phyloP scores from a whole-genome alignment of 35 echinoderm and acorn worm genomes.

The Lytechinus pictus region DNA sequence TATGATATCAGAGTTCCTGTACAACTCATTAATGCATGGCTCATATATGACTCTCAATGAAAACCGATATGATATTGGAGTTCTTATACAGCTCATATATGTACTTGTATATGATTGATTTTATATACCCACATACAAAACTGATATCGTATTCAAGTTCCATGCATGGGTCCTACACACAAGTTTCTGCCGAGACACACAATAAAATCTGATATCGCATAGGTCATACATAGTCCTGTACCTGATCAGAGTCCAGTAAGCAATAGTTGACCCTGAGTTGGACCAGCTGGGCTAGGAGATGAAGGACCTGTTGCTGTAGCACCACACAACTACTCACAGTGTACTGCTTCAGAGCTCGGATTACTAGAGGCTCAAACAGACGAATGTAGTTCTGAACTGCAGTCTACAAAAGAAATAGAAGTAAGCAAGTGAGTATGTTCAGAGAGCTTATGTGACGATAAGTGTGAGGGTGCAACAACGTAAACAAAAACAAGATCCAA shows the following conservation, averaged over 20 bases:
- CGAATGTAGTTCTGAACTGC: constrained; percentile 92
- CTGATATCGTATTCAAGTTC: too few relatives aligned
- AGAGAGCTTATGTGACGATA: background rate
- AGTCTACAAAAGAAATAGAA: constrained; percentile 57
- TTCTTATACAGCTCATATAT: too few relatives aligned
- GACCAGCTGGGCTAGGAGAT: constrained; percentile 92
- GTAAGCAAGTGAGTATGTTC: background rate
- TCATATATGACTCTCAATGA: background rate
- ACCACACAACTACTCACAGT: constrained; percentile 87
- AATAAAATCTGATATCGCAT: background rate
- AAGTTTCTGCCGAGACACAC: too few relatives aligned
- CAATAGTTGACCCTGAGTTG: constrained; percentile 98
- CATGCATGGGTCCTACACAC: too few relatives aligned
- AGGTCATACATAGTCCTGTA: background rate
- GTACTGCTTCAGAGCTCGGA: constrained; percentile 96
- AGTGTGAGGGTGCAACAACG: too few relatives aligned
- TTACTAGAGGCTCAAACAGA: constrained; percentile 95
- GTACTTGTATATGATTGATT: too few relatives aligned
- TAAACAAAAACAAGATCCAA: too few relatives aligned
- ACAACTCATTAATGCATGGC: too few relatives aligned
- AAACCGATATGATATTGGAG: background rate
- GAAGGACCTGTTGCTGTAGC: constrained; percentile 95
- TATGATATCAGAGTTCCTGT: too few relatives aligned
- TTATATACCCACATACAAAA: too few relatives aligned
- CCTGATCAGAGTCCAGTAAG: constrained; percentile 96